Base-by-base conservation (phyloP, 2,113 vertebrate species). In the Poeciliopsis retropinna region DNA sequence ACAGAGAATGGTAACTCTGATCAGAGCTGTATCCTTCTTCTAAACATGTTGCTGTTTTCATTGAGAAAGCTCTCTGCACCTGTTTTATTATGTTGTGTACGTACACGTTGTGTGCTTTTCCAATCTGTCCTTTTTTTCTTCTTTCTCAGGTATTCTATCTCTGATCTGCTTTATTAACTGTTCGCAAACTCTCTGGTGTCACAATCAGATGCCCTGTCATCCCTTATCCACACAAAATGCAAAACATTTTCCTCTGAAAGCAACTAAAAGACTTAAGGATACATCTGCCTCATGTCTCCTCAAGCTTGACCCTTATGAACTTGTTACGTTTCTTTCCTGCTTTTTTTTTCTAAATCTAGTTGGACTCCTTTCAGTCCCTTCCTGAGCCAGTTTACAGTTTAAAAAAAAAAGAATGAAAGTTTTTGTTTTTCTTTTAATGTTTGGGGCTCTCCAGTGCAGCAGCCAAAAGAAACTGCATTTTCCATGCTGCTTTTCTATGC, bases 91-190 rank as follows among this genome's bases (percentile, higher is more conserved):
- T 89, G 73, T 84, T 79, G 78, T 78, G 83, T 82, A 87, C 65
- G 78, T 87, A 81, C 70, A 64, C 60, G 73, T 90, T 74, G 81
- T 84, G 77, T 92, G 70, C 86, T 82, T 75, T 84, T 89, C 83
- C 89, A 88, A 90, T 88, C 82, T 90, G 84, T 91, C 92, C 91
- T 95, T 95, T 47, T 64, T 30, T 31, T 85, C 88, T 96, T 95
- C 95, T 92, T 97, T 94, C 96, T 96, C 94, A 98, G 97, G 97
- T 96, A 91, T 96, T 96, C 96, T 96, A 94, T 97, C 94, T 96
- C 96, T 96, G 95, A 96, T 95, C 96, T 94, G 94, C 95, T 96
- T 96, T 96, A 97, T 95, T 98, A 97, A 97, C 93, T 93, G 93
- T 91, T 95, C 94, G 92, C 94, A 87, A 95, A 93, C 94, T 94